phyloP scores from a whole-genome alignment of 2,797 vertebrate species.

The Anniella stebbinsi region DNA sequence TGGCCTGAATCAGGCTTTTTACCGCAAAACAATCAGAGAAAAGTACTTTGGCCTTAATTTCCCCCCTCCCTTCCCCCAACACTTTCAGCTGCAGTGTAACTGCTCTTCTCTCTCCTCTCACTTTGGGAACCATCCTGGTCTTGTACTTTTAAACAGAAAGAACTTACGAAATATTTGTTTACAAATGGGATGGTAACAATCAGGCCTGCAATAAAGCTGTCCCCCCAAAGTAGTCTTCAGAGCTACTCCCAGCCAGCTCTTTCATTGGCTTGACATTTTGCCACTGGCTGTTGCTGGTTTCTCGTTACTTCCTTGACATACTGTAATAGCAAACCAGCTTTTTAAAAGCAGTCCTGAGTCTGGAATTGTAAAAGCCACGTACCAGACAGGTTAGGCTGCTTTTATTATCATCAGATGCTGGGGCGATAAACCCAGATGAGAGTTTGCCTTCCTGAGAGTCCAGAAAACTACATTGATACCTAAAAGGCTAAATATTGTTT shows the following conservation, averaged over 20 bases:
- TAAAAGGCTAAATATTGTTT: neutral
- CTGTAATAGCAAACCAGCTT: neutral
- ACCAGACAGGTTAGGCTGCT: neutral
- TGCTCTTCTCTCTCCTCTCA: neutral
- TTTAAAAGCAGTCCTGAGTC: neutral
- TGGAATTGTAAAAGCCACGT: neutral
- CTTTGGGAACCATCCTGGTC: neutral
- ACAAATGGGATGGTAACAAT: neutral
- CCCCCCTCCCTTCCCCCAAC: no score
- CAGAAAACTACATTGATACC: neutral
- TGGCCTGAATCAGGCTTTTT: neutral
- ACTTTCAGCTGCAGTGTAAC: neutral
- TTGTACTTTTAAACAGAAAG: neutral
- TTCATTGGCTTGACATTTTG: neutral
- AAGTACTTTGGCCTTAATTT: neutral
- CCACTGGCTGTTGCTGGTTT: neutral
- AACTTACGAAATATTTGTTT: neutral
- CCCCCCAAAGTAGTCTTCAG: neutral
- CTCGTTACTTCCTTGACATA: neutral
- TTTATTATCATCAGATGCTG: neutral
- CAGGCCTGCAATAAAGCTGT: neutral
- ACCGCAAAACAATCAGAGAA: neutral
- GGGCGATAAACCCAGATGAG: neutral
- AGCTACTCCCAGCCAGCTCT: neutral
- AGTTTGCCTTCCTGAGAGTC: neutral